Evolutionary conservation across 2,888 invertebrate species (phyloP).

Genomic region (Chrysolina haemoptera): DNA sequence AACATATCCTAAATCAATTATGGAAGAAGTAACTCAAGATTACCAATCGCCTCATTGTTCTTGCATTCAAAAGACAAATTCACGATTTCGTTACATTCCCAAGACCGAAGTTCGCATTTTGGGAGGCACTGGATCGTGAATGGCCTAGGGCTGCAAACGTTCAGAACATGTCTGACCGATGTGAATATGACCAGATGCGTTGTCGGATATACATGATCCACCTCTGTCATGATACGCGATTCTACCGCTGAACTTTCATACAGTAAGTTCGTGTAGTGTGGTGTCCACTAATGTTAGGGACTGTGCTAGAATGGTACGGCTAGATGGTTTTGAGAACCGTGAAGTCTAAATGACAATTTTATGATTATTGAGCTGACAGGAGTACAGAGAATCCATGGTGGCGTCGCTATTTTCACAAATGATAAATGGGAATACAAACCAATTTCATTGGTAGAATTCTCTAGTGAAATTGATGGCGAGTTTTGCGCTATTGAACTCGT

Average conservation of each 20-base stretch:
- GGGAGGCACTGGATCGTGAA: background rate
- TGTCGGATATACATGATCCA: background rate
- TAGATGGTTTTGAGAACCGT: too few relatives aligned
- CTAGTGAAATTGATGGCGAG: too few relatives aligned
- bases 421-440: too few relatives aligned
- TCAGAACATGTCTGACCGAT: background rate
- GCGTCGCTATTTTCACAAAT: too few relatives aligned
- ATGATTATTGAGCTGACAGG: too few relatives aligned
- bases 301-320: too few relatives aligned
- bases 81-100: background rate
- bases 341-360: too few relatives aligned
- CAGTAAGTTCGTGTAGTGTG: background rate
- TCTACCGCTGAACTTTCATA: background rate
- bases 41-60: background rate
- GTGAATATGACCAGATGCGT: conserved; percentile 6
- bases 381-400: too few relatives aligned
- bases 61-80: background rate
- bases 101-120: background rate
- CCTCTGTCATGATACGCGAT: background rate
- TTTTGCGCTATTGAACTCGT: too few relatives aligned
- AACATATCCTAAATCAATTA: too few relatives aligned
- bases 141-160: background rate
- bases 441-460: too few relatives aligned
- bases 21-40: too few relatives aligned
- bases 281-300: background rate